phyloP scores from a whole-genome alignment of 1,140 invertebrate species.

The Leguminivora glycinivorella region DNA sequence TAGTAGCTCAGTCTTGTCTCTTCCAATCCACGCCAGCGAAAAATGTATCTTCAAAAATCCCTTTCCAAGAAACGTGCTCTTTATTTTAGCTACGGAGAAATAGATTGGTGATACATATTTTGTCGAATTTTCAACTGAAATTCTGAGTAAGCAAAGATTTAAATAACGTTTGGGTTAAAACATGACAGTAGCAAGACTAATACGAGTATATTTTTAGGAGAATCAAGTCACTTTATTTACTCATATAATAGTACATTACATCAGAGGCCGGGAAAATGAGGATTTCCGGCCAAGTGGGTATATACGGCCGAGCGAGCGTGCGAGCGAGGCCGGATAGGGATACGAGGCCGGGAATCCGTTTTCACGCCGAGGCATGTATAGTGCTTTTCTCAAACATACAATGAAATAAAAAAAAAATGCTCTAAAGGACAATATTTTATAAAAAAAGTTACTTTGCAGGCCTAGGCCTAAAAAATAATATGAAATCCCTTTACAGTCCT shows the following conservation, averaged over 20 bases:
- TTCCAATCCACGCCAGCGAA: background rate
- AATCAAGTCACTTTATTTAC: background rate
- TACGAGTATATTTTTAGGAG: background rate
- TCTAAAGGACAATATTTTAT: too few species aligned
- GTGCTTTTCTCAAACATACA: too few species aligned
- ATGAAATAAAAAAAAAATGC: too few species aligned
- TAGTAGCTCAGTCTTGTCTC: background rate
- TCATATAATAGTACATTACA: background rate
- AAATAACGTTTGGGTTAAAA: background rate
- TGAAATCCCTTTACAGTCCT: too few species aligned
- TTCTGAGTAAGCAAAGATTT: background rate
- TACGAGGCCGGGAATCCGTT: too few species aligned
- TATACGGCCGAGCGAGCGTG: too few species aligned
- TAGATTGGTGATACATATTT: constrained; percentile 1
- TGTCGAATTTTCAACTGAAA: background rate
- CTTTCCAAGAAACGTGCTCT: constrained; percentile 6
- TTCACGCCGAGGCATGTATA: too few species aligned
- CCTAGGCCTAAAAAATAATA: too few species aligned
- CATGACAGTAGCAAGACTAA: background rate
- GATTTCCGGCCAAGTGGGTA: too few species aligned
- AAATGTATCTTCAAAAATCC: background rate
- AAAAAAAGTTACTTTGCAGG: too few species aligned
- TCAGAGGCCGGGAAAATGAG: too few species aligned
- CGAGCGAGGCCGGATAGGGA: too few species aligned
- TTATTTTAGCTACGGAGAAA: constrained; percentile 4